phyloP scores from a whole-genome alignment of 2,113 vertebrate genomes.

The Mormyrus lacerda region DNA sequence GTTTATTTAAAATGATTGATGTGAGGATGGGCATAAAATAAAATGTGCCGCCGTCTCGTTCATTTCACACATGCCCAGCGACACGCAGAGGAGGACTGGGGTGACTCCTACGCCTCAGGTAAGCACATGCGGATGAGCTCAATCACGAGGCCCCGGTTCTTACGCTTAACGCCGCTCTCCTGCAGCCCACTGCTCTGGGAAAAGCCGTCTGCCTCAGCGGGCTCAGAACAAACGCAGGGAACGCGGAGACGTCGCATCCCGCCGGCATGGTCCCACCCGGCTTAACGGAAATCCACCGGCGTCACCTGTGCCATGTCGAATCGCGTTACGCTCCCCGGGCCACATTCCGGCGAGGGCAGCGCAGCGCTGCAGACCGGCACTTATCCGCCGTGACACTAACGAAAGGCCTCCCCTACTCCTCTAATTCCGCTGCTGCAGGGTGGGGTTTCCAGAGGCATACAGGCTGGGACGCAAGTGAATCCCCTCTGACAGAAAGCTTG shows the following conservation, averaged over 20 bases:
- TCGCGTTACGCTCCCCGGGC: background rate
- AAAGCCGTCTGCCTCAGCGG: background rate
- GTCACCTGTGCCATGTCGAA: background rate
- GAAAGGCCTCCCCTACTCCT: too few relatives aligned
- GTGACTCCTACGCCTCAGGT: background rate
- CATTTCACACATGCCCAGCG: background rate
- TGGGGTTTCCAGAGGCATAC: conserved; percentile 13
- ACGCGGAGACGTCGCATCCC: too few relatives aligned
- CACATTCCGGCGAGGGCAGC: background rate
- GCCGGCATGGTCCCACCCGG: background rate
- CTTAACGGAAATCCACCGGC: background rate
- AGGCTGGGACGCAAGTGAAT: conserved; percentile 33
- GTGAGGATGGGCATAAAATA: background rate
- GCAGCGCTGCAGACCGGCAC: background rate
- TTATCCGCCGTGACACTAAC: background rate
- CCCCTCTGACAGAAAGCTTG: conserved; percentile 41
- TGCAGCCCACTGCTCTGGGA: background rate
- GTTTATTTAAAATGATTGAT: background rate
- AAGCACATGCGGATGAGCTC: background rate
- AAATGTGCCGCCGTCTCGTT: background rate
- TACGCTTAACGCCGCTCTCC: background rate
- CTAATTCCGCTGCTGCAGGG: background rate
- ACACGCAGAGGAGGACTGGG: background rate
- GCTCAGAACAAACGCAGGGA: background rate
- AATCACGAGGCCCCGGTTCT: background rate